These are phyloP conservation scores for Genyomyrus donnyi DNA, from an alignment of 2,113 vertebrate genomes.

Conservation along the genomic window DNA sequence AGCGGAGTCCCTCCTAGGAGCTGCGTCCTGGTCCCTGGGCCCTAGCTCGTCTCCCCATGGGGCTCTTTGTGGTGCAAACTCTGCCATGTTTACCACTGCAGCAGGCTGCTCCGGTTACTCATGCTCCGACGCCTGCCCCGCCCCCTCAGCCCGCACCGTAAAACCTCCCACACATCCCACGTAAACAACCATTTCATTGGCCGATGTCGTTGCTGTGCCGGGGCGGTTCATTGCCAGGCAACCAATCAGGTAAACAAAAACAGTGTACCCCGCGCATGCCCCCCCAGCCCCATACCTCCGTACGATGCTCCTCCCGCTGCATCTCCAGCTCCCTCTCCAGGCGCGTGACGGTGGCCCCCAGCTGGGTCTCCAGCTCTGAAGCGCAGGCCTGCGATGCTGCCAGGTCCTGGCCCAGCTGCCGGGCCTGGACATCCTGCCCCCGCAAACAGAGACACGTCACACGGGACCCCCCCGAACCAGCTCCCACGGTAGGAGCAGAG, in stretches of 20 bases:
- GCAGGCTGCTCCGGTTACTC: not conserved
- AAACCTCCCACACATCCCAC: not conserved
- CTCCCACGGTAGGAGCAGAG: not conserved
- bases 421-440: conserved; percentile 46
- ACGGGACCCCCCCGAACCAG: not conserved
- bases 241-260: not conserved
- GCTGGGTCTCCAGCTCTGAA: conserved; percentile 56
- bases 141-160: not conserved
- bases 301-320: conserved; percentile 53
- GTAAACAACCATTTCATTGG: not conserved
- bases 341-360: conserved; percentile 52
- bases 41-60: not conserved
- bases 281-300: conserved; percentile 45
- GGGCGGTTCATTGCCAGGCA: not conserved
- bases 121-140: not conserved
- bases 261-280: not conserved
- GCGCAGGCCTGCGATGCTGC: conserved; percentile 58
- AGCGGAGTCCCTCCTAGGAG: not conserved
- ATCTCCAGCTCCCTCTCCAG: conserved; percentile 59
- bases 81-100: not conserved
- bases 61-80: not conserved
- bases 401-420: conserved; percentile 47
- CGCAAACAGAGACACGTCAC: not conserved
- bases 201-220: not conserved
- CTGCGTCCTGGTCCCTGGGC: not conserved